Evolutionary conservation across 2,888 invertebrate species (phyloP).

Genomic region (Chydorus sphaericus): DNA sequence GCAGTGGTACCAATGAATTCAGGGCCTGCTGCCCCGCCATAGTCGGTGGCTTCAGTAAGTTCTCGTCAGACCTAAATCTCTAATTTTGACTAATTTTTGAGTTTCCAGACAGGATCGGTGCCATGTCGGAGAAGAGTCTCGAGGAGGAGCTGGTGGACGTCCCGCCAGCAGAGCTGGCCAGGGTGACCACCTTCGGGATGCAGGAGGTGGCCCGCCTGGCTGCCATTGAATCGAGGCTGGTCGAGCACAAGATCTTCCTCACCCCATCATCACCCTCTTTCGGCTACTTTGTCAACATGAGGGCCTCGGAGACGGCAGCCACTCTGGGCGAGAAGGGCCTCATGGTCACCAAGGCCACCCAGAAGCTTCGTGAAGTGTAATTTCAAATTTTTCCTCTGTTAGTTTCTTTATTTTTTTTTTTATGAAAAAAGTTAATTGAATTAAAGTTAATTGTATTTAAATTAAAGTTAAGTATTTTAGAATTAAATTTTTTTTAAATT

Average conservation of each 20-base stretch:
- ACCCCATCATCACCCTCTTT: conserved; percentile 8
- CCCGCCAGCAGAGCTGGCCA: conserved; percentile 1
- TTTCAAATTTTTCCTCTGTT: not conserved
- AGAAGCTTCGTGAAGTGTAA: conserved; percentile 14
- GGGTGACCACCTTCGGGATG: not conserved
- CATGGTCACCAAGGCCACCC: conserved; percentile 14
- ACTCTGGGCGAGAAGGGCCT: conserved; percentile 9
- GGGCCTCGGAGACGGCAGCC: conserved; percentile 9
- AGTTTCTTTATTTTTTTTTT: not conserved
- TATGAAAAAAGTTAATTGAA: not conserved
- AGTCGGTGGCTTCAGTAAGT: conserved; percentile 10
- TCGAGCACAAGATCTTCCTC: conserved; percentile 13
- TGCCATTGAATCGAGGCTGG: conserved; percentile 9
- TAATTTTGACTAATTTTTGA: not conserved
- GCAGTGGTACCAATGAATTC: not conserved
- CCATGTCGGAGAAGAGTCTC: conserved; percentile 11
- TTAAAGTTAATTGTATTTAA: too few relatives aligned
- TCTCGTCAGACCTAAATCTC: not conserved
- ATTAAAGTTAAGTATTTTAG: too few relatives aligned
- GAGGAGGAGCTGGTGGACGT: conserved; percentile 10
- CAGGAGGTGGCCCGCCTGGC: conserved; percentile 5
- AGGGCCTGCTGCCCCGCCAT: conserved; percentile 14
- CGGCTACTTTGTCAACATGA: conserved; percentile 14
- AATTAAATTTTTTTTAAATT: too few relatives aligned
- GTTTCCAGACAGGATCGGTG: conserved; percentile 3